phyloP scores from a whole-genome alignment of 1,140 invertebrate genomes.

The Lasaia peninsularis region DNA sequence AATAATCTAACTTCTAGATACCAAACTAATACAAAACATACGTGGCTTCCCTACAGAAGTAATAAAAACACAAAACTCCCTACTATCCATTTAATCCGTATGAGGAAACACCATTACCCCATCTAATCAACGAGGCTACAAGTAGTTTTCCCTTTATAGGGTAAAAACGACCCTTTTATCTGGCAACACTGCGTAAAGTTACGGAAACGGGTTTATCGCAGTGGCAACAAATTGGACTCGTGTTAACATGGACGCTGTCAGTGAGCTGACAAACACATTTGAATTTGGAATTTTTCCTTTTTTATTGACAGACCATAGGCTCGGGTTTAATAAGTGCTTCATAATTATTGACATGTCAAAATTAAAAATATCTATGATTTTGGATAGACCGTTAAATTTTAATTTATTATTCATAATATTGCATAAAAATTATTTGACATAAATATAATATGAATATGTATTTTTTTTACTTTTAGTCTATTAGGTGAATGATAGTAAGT shows the following conservation, averaged over 20 bases:
- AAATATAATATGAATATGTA: no score
- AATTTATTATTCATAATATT: no score
- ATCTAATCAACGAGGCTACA: conserved; percentile 49
- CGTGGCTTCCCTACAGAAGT: background rate
- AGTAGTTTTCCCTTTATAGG: conserved; percentile 47
- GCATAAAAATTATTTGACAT: no score
- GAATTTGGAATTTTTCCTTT: conserved; percentile 23
- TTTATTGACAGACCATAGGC: conserved; percentile 1
- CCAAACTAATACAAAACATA: conserved; percentile 11
- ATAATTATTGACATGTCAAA: no score
- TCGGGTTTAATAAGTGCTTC: no score
- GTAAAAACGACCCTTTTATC: conserved; percentile 48
- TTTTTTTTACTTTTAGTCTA: no score
- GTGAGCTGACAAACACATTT: background rate
- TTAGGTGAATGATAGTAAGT: no score
- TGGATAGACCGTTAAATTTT: no score
- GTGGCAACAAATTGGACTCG: conserved; percentile 42
- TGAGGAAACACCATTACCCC: conserved; percentile 49
- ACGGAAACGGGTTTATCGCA: conserved; percentile 21
- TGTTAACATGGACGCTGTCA: conserved; percentile 41
- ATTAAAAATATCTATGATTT: no score
- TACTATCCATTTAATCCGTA: conserved; percentile 38
- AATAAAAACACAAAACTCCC: conserved; percentile 18
- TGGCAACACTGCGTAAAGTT: conserved; percentile 46
- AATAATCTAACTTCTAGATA: background rate